Evolutionary conservation across 2,113 vertebrate species (phyloP), one percentile per base, ranked within the genome.

Genomic region (Zingel zingel): DNA sequence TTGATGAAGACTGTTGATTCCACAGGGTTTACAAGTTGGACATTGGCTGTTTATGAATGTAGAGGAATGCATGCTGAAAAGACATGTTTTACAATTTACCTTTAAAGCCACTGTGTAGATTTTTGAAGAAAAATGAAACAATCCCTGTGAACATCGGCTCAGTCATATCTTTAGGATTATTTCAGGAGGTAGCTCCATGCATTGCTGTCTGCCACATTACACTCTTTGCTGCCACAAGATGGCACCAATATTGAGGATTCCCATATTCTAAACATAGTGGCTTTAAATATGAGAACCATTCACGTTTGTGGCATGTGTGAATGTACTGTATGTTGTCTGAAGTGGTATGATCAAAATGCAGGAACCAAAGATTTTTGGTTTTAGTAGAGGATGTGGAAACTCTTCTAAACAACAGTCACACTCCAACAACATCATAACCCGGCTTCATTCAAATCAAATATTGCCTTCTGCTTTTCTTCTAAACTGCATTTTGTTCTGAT

Each of bases 261-360:
- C 15, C 11, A 56, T 54, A 13, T 61, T 76, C 1, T 36, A 27
- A 19, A 67, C 23, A 12, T 36, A 21, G 48, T 53, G 79, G 15
- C 63, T 83, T 84, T 86, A 69, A 70, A 61, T 5, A 1, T n/a
- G 18, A 47, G 11, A 33, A 47, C 2, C 3, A 47, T 74, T 66
- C 16, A 64, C 21, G 6, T 74, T 67, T 70, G 66, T 68, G 71
- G 18, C 33, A 62, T 72, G 68, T 65, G 23, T 61, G 36, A 43
- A 79, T 45, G n/a, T n/a, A 19, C 12, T 58, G 15, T 50, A 5
- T 82, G 47, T 36, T 75, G 2, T 72, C 33, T 58, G 18, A 45
- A 56, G n/a, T 81, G 13, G 7, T 33, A 5, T 19, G 66, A 89
- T 72, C 77, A 86, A 84, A 85, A 86, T 88, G 83, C 85, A 81